Base-by-base conservation (phyloP, 2,888 invertebrate species). In the Cosmopolites sordidus region DNA sequence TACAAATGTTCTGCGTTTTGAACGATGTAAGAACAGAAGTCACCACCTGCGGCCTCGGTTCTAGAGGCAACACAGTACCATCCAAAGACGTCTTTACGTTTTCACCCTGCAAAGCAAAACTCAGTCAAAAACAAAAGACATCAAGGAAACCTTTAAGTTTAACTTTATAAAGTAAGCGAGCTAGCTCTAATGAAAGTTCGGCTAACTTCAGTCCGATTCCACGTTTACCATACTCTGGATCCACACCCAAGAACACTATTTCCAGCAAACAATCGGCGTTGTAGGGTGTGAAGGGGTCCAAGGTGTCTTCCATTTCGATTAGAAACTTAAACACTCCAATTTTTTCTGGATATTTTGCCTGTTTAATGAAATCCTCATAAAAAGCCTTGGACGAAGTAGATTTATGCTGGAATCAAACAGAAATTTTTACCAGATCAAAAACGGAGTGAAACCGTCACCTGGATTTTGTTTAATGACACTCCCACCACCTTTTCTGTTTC, bases 391-490 rank as follows among this genome's bases (percentile, higher is more conserved):
- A 50, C 8, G 46, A 45, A n/a, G 45, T 49, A 30, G 44, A 17
- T 37, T 54, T 54, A 39, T 54, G 11, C 50, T 54, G 27, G 41
- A 53, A 53, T 38, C 12, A 15, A 41, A 27, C 16, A 17, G 22
- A 33, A 9, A 9, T 11, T 33, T 33, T 3, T 33, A 33, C 11
- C 11, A n/a, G 3, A 4, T n/a, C 3, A 5, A 33, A 11, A 4
- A 6, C 11, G 4, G 33, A 22, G 3, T 22, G 8, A 5, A 5
- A 43, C 2, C 2, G n/a, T 17, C 42, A 50, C 54, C 47, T 85
- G 85, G 56, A 87, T 72, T 74, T 87, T 87, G 69, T 87, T 87
- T 64, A 87, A 82, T 2, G 79, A 69, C 1, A 78, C 83, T 0
- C 82, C 78, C 3, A 74, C 81, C 1, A 86, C 79, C 62, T 78